Base-by-base conservation (phyloP, 1,140 invertebrate genomes). In the Phenacoccus solenopsis region DNA sequence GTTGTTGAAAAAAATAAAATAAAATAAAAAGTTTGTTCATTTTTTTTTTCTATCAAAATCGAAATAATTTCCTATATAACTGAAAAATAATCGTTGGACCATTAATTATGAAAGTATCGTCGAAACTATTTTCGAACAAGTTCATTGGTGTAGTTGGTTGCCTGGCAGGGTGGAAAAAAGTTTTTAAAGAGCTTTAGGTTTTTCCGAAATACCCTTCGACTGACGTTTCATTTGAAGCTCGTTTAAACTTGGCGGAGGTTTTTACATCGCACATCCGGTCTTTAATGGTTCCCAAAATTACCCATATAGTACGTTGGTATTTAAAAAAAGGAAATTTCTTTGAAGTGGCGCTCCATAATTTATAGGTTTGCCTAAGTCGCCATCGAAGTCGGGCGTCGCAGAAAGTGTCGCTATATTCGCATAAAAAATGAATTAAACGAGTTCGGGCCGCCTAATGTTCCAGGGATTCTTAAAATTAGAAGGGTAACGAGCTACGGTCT, bases 341-440 rank as follows among this genome's bases (percentile, higher is more conserved):
- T 49, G 38, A 49, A 49, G 38, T 49, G 38, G 38, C 38, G 16
- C 38, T 49, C 20, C 20, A 49, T 49, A 49, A 49, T 49, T 49
- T 49, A 49, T 49, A 49, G 38, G 38, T 49, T 49, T 49, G 38
- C 16, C 12, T 49, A 49, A 49, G 38, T 49, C 38, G 3, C 38
- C 38, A n/a, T 32, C 12, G 16, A n/a, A 49, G 38, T 16, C 13
- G 5, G 13, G 13, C 20, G 16, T n/a, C 5, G 30, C 13, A 49
- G 38, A 49, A 49, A 49, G 38, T 49, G 38, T 49, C 38, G 38
- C 38, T 49, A 49, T 49, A 49, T 49, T 49, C 38, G 38, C 38
- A 49, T 49, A 49, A 49, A 49, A 49, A 49, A 49, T 49, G 38
- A 49, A 49, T 49, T 49, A 49, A 49, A 49, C 38, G 38, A 49